Percentiles rank a stretch among this genome's conserved stretches.
Conservation (phyloP, 2,888 invertebrate species). For the Himalopsyche tibetana region DNA sequence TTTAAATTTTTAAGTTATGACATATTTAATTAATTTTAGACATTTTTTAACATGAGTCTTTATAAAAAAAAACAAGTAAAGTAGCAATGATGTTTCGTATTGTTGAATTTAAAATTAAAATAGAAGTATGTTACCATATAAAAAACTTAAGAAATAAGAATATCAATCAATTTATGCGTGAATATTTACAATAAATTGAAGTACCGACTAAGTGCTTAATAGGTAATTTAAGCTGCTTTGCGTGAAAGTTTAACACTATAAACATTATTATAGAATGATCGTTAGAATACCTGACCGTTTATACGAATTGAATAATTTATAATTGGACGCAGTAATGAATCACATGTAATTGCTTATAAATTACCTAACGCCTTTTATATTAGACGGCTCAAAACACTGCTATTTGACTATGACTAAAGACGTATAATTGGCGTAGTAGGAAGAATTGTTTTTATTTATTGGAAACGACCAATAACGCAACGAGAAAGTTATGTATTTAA, state of each 20-base stretch:
- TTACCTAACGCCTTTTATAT: conserved; percentile 19
- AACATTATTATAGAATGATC: conserved; percentile 4
- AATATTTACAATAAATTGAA: not conserved
- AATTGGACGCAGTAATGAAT: conserved; percentile 26
- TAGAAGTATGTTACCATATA: not conserved
- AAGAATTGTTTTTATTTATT: conserved; percentile 21
- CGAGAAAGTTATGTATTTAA: too few species aligned
- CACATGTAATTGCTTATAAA: conserved; percentile 13
- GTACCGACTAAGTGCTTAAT: not conserved
- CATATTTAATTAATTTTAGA: too few species aligned
- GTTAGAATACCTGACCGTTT: not conserved
- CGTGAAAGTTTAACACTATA: conserved; percentile 5
- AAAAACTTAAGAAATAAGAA: not conserved
- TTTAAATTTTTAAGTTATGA: too few species aligned
- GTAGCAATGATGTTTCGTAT: too few species aligned
- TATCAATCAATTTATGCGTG: not conserved
- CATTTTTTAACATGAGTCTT: too few species aligned
- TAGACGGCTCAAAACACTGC: conserved; percentile 10
- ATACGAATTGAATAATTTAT: conserved; percentile 34
- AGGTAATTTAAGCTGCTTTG: not conserved
- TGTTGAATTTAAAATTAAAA: too few species aligned
- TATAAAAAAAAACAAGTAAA: too few species aligned
- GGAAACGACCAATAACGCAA: not conserved
- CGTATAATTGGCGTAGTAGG: not conserved
- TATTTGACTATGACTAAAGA: conserved; percentile 19